Evolutionary conservation across 2,113 vertebrate species (phyloP).

Genomic region (Hypocryptadius cinnamomeus): DNA sequence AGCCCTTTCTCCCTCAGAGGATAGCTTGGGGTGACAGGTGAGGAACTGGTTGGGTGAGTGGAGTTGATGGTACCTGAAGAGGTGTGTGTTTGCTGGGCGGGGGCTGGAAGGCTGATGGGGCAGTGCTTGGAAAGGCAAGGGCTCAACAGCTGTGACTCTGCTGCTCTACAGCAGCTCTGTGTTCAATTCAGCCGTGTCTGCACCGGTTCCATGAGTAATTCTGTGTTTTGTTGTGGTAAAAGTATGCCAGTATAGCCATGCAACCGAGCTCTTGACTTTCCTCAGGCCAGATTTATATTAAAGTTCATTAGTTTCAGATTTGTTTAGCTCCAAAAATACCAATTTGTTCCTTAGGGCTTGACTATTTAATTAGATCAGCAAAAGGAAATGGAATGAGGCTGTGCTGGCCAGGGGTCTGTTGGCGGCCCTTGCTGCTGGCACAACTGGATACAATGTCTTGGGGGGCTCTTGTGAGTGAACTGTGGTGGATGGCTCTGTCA

Average conservation of each 20-base stretch:
- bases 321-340: not conserved
- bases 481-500: fast-evolving
- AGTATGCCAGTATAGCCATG: fast-evolving
- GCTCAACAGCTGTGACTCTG: fast-evolving
- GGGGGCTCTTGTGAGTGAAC: not conserved
- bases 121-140: not conserved
- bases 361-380: not conserved
- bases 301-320: not conserved
- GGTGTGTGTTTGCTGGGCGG: not conserved
- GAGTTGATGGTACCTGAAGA: not conserved
- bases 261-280: not conserved
- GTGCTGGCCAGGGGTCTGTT: not conserved
- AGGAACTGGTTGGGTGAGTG: not conserved
- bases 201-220: not conserved
- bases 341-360: not conserved
- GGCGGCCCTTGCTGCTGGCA: not conserved
- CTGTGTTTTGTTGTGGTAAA: not conserved
- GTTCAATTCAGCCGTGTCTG: not conserved
- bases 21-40: not conserved
- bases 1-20: fast-evolving
- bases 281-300: not conserved
- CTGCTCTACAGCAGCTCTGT: fast-evolving
- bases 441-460: fast-evolving
- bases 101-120: not conserved
- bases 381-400: not conserved